Evolutionary conservation across 2,888 invertebrate species (phyloP).

Genomic region (Chloroclysta siterata): DNA sequence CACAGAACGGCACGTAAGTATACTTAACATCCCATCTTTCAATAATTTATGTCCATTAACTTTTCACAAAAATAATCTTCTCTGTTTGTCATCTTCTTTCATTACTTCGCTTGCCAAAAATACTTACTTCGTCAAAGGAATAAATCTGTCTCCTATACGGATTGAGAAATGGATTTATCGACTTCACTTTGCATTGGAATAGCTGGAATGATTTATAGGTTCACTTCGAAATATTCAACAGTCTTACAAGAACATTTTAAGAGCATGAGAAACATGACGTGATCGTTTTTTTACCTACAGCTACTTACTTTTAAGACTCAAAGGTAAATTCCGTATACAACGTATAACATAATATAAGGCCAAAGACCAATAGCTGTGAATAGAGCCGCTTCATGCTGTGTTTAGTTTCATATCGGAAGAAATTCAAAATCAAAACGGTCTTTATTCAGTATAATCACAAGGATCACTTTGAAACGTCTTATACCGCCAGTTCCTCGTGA

Average conservation of each 20-base stretch:
- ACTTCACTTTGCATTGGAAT: conserved; percentile 29
- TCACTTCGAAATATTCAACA: conserved; percentile 18
- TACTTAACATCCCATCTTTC: conserved; percentile 16
- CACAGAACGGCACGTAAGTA: too few species aligned
- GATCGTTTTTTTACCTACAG: too few species aligned
- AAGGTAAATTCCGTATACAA: too few species aligned
- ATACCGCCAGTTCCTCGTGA: too few species aligned
- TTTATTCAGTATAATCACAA: too few species aligned
- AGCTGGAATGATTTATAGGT: conserved; percentile 41
- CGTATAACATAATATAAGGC: too few species aligned
- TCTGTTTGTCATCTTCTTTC: conserved; percentile 22
- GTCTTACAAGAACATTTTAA: not conserved
- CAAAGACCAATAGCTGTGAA: too few species aligned
- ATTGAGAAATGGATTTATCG: conserved; percentile 45
- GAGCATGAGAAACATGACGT: not conserved
- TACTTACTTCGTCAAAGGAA: conserved; percentile 34
- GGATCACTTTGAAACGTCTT: too few species aligned
- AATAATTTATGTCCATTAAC: conserved; percentile 27
- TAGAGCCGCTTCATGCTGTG: too few species aligned
- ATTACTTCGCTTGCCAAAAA: conserved; percentile 27
- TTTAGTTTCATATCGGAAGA: too few species aligned
- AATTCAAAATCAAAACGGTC: too few species aligned
- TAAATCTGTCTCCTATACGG: conserved; percentile 38
- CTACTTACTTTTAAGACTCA: too few species aligned
- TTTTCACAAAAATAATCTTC: conserved; percentile 19